Conservation (phyloP, 2,888 invertebrate genomes). For the Rhagonycha lutea region DNA sequence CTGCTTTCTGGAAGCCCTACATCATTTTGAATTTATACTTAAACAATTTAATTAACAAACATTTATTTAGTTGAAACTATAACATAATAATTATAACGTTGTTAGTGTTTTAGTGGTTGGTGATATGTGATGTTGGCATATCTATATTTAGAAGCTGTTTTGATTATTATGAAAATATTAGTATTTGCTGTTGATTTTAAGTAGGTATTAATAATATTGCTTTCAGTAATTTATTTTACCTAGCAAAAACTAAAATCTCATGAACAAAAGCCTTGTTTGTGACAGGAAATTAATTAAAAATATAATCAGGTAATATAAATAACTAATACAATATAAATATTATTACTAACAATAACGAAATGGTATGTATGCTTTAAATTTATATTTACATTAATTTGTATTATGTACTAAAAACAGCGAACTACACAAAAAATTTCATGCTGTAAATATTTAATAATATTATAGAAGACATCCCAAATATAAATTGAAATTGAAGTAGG, state of each 20-base stretch:
- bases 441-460: no score
- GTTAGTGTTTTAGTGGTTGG: not conserved
- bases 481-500: no score
- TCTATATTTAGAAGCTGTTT: not conserved
- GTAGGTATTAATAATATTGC: not conserved
- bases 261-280: not conserved
- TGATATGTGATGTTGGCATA: not conserved
- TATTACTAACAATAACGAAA: no score
- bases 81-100: not conserved
- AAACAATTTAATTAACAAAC: not conserved
- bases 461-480: no score
- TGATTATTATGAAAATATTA: not conserved
- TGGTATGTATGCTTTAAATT: no score
- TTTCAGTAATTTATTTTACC: not conserved
- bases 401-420: no score
- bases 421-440: no score
- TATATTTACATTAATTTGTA: no score
- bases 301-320: no score
- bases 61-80: not conserved
- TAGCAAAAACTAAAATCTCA: not conserved
- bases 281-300: not conserved
- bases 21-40: not conserved
- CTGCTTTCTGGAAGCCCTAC: not conserved
- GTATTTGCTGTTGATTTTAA: not conserved
- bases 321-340: no score